Conservation (phyloP, 2,113 vertebrate genomes). For the Lophius piscatorius region DNA sequence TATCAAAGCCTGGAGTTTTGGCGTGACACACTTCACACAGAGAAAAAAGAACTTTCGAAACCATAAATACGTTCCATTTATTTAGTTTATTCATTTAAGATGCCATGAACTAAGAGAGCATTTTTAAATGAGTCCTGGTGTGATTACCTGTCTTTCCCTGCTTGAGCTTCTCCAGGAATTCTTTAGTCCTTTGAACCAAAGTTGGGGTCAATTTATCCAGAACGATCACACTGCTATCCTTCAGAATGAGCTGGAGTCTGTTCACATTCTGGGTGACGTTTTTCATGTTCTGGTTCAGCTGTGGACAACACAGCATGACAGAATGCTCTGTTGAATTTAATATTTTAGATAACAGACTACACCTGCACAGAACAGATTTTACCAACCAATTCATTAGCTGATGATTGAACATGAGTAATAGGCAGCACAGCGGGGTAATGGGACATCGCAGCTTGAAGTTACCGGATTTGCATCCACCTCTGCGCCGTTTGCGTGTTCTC, state of each 20-base stretch:
- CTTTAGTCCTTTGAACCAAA: conserved; percentile 87
- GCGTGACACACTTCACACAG: too few species aligned
- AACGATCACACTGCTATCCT: conserved; percentile 87
- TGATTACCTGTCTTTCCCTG: conserved; percentile 86
- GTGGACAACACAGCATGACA: conserved; percentile 26
- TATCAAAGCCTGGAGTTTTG: too few species aligned
- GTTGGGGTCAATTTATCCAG: conserved; percentile 87
- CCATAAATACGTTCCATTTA: background rate
- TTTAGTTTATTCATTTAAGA: too few species aligned
- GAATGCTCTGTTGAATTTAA: background rate
- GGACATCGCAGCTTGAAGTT: too few species aligned
- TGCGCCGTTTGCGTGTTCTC: too few species aligned
- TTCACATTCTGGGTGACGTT: conserved; percentile 79
- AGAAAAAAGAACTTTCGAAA: background rate
- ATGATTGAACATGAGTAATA: too few species aligned
- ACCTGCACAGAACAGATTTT: too few species aligned
- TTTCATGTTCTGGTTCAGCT: conserved; percentile 98
- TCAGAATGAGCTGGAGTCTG: conserved; percentile 87
- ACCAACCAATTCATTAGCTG: too few species aligned
- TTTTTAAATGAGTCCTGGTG: background rate
- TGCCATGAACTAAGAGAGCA: too few species aligned
- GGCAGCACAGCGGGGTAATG: too few species aligned
- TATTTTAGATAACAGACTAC: too few species aligned
- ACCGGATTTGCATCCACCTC: too few species aligned
- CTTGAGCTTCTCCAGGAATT: conserved; percentile 90